phyloP scores from a whole-genome alignment of 2,888 invertebrate genomes.

The Aphrophora alni region DNA sequence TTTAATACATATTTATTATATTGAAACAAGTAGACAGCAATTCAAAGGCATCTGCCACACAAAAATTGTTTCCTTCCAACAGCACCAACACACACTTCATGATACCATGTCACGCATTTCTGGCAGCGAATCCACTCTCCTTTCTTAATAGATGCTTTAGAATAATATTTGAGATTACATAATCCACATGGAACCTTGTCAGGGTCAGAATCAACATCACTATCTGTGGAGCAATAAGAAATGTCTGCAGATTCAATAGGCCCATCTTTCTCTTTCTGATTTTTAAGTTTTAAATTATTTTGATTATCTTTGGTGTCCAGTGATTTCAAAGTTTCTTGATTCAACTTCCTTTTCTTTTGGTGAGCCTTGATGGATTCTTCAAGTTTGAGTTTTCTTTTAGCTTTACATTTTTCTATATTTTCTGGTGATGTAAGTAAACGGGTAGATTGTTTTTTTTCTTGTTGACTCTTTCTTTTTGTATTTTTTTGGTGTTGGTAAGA shows the following conservation, averaged over 20 bases:
- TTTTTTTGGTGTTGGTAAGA: not conserved
- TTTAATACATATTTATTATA: no score
- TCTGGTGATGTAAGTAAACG: not conserved
- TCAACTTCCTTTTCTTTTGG: no score
- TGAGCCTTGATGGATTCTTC: no score
- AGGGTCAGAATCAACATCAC: no score
- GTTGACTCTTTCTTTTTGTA: not conserved
- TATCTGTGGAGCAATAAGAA: not conserved
- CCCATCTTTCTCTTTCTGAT: not conserved
- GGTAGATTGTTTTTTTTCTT: not conserved
- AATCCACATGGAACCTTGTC: not conserved
- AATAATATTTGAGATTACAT: not conserved
- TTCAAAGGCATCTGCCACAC: not conserved
- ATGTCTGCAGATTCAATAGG: not conserved
- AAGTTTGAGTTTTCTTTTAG: no score
- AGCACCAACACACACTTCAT: not conserved
- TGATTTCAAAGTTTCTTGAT: no score
- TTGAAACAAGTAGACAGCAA: not conserved
- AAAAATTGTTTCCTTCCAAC: not conserved
- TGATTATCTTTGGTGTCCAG: not conserved
- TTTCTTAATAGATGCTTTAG: not conserved
- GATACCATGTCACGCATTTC: not conserved
- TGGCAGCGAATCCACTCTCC: not conserved
- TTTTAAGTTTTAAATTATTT: not conserved
- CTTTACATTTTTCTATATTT: not conserved